These are phyloP conservation scores for Leptarthrus brevirostris DNA, from an alignment of 2,888 invertebrate species.

Conservation along the genomic window DNA sequence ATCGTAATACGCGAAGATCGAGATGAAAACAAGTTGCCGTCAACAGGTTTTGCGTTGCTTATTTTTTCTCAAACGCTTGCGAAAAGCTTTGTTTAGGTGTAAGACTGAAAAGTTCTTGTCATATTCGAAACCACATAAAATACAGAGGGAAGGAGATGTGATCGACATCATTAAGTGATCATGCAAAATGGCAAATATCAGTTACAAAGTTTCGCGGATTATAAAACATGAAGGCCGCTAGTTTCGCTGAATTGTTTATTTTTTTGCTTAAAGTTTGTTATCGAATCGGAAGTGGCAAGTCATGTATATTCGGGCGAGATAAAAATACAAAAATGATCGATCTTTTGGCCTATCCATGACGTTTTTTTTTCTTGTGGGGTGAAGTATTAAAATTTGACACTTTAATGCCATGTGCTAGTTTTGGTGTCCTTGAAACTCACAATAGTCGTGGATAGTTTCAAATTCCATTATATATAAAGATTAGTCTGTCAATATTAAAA, in stretches of 20 bases:
- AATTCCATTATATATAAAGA: no score
- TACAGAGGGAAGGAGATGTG: no score
- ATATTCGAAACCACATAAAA: no score
- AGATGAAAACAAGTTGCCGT: not conserved
- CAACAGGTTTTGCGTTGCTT: not conserved
- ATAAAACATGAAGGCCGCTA: not conserved
- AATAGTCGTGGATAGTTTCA: no score
- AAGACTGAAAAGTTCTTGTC: no score
- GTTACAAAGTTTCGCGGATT: not conserved
- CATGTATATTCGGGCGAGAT: not conserved
- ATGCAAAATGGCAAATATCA: not conserved
- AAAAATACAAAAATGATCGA: not conserved
- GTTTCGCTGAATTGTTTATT: not conserved
- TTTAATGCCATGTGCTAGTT: no score
- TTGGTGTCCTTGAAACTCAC: no score
- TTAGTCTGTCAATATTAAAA: no score
- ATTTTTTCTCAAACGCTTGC: not conserved
- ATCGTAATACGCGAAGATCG: not conserved
- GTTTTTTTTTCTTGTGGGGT: no score
- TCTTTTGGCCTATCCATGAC: no score
- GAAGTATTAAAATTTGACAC: no score
- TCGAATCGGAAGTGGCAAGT: not conserved
- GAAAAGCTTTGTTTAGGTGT: not conserved
- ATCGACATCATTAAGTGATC: not conserved
- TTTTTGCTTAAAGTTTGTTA: not conserved